phyloP scores from a whole-genome alignment of 2,888 invertebrate species.

The Stenodema calcarata region DNA sequence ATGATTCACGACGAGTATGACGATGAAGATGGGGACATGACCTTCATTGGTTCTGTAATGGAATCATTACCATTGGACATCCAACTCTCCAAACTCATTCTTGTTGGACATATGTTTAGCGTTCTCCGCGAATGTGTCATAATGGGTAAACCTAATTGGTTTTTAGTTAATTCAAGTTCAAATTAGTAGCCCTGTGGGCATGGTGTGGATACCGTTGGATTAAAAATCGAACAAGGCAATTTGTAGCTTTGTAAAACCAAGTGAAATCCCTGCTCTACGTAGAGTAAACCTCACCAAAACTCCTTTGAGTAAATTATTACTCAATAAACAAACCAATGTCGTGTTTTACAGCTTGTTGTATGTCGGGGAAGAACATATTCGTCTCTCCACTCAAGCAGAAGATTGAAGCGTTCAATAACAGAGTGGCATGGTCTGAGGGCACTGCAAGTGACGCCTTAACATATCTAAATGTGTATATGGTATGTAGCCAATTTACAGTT shows the following conservation, averaged over 20 bases:
- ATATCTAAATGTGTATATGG: slow-evolving; percentile 79
- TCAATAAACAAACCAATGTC: neutral
- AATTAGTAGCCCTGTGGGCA: no score
- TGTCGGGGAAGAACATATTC: slow-evolving; percentile 66
- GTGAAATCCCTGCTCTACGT: no score
- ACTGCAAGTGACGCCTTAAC: slow-evolving; percentile 87
- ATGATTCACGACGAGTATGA: slow-evolving; percentile 63
- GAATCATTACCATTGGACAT: slow-evolving; percentile 83
- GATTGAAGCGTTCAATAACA: slow-evolving; percentile 75
- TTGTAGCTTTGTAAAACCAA: no score
- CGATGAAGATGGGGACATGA: slow-evolving; percentile 81
- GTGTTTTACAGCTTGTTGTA: slow-evolving; percentile 23
- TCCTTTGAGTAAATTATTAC: no score
- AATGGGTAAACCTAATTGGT: slow-evolving; percentile 72
- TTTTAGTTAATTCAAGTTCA: no score
- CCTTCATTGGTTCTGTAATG: slow-evolving; percentile 84
- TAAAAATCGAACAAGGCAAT: no score
- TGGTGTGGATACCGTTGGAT: no score
- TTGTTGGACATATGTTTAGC: slow-evolving; percentile 86
- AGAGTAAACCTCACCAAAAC: no score
- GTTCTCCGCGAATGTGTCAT: slow-evolving; percentile 83
- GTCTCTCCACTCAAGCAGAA: slow-evolving; percentile 74
- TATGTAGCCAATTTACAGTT: slow-evolving; percentile 59
- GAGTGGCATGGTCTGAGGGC: slow-evolving; percentile 81
- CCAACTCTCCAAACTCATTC: slow-evolving; percentile 79